Evolutionary conservation across 2,113 vertebrate species (phyloP).

Genomic region (Nematolebias whitei): DNA sequence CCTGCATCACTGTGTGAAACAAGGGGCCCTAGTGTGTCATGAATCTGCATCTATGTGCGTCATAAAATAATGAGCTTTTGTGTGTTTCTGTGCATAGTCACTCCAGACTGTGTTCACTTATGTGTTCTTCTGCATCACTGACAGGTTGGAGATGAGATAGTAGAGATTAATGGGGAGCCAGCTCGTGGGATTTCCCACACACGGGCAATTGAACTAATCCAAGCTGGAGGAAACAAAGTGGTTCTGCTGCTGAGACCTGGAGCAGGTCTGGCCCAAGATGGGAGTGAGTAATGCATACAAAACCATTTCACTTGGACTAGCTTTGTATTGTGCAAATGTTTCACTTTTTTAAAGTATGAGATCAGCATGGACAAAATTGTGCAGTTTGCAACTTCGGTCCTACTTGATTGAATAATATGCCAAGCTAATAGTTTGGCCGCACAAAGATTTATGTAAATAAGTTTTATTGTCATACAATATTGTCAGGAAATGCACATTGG

Average conservation of each 20-base stretch:
- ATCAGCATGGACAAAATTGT: neutral
- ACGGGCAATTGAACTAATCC: slow-evolving; percentile 97
- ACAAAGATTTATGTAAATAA: neutral
- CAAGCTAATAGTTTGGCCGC: too few relatives aligned
- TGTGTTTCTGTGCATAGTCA: neutral
- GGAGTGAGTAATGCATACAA: slow-evolving; percentile 79
- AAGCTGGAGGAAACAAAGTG: slow-evolving; percentile 94
- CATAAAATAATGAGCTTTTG: neutral
- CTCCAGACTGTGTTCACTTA: neutral
- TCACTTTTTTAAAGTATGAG: neutral
- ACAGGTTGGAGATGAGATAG: slow-evolving; percentile 98
- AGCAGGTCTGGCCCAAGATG: slow-evolving; percentile 91
- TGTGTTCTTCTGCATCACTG: slow-evolving; percentile 17
- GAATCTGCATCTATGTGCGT: neutral
- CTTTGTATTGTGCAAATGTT: neutral
- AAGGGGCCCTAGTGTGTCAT: slow-evolving; percentile 30
- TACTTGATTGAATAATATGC: neutral
- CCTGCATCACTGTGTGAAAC: slow-evolving; percentile 53
- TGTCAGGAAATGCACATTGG: neutral
- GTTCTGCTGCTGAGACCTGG: slow-evolving; percentile 91
- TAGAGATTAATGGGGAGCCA: slow-evolving; percentile 97
- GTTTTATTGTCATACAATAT: neutral
- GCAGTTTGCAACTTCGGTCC: neutral
- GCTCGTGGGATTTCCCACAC: slow-evolving; percentile 98
- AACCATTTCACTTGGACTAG: neutral